Evolutionary conservation across 2,113 vertebrate genomes (phyloP).

Genomic region (Natator depressus): DNA sequence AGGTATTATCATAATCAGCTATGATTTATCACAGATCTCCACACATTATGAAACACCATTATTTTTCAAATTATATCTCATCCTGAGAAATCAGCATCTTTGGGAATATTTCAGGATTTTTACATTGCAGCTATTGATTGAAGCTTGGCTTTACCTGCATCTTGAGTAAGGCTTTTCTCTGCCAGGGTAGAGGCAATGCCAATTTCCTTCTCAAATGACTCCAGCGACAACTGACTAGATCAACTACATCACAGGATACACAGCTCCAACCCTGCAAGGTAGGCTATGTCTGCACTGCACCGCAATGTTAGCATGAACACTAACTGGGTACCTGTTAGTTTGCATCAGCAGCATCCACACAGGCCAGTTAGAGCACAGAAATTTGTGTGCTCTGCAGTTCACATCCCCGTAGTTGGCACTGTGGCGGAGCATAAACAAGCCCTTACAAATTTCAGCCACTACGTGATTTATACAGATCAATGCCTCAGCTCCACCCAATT

Average conservation of each 20-base stretch:
- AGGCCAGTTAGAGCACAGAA: neutral
- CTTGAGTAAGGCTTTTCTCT: neutral
- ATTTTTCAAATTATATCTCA: conserved; percentile 31
- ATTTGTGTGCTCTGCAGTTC: neutral
- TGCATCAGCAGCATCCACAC: neutral
- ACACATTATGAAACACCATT: conserved; percentile 42
- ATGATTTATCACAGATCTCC: neutral
- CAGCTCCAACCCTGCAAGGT: neutral
- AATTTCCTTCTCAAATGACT: neutral
- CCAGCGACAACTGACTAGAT: neutral
- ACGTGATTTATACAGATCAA: neutral
- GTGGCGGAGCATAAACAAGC: neutral
- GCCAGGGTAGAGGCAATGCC: neutral
- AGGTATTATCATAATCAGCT: conserved; percentile 48
- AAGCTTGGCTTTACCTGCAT: neutral
- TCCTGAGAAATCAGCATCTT: neutral
- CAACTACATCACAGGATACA: rapidly evolving
- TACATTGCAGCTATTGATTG: neutral
- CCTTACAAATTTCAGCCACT: neutral
- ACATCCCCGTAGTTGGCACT: neutral
- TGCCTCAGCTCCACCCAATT: neutral
- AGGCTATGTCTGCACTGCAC: neutral
- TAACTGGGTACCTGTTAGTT: neutral
- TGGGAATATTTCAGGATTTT: neutral
- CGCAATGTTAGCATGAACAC: neutral